These are phyloP conservation scores for Onchidella celtica DNA, from an alignment of 2,888 invertebrate species.

Conservation along the genomic window DNA sequence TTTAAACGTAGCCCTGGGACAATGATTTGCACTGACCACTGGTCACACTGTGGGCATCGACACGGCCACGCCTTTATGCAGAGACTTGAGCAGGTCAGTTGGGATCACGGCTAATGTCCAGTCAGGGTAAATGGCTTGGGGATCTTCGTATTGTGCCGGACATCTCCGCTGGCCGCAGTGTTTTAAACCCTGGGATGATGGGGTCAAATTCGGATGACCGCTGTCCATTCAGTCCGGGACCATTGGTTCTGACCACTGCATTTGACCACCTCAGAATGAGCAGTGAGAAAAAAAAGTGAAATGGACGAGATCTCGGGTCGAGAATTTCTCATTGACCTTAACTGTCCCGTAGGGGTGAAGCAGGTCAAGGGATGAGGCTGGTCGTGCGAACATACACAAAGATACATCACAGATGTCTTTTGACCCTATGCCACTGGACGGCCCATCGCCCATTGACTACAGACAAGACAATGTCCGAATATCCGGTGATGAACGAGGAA, in stretches of 20 bases:
- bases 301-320: neutral
- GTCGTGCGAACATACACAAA: conserved; percentile 12
- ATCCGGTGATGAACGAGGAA: neutral
- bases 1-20: neutral
- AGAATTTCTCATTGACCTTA: conserved; percentile 12
- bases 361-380: conserved; percentile 18
- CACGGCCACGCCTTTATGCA: neutral
- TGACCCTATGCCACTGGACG: conserved; percentile 11
- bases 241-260: neutral
- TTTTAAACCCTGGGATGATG: neutral
- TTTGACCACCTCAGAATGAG: neutral
- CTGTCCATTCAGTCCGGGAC: neutral
- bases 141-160: conserved; percentile 5
- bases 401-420: conserved; percentile 34
- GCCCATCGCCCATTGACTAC: neutral
- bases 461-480: neutral
- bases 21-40: neutral
- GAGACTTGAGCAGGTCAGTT: conserved; percentile 14
- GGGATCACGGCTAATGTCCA: conserved; percentile 19
- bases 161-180: neutral
- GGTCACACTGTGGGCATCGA: neutral
- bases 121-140: neutral
- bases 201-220: conserved; percentile 10
- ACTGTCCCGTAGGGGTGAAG: neutral
- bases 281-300: neutral